Evolutionary conservation across 2,797 vertebrate genomes (phyloP).

Genomic region (Hylomyscus alleni): DNA sequence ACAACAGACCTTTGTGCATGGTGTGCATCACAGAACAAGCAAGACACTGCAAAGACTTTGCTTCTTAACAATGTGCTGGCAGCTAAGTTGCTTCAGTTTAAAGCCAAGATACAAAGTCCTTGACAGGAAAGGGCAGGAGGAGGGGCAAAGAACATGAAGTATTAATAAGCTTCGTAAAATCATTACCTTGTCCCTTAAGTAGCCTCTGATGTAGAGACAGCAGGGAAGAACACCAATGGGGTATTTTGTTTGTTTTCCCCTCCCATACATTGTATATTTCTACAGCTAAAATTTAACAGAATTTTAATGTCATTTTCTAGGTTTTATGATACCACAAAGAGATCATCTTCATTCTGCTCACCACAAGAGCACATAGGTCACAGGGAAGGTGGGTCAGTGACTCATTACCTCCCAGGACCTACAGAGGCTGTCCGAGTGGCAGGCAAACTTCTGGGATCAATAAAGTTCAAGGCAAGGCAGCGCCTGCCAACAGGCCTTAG

Average conservation of each 20-base stretch:
- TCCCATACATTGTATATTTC: constrained; percentile 82
- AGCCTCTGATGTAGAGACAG: constrained; percentile 86
- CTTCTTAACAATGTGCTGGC: not conserved
- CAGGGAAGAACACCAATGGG: constrained; percentile 73
- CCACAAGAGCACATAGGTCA: constrained; percentile 84
- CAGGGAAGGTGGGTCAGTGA: constrained; percentile 78
- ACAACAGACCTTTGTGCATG: not conserved
- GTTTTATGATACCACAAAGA: constrained; percentile 88
- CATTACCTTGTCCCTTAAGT: constrained; percentile 90
- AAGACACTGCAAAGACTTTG: not conserved
- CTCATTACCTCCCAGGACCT: constrained; percentile 56
- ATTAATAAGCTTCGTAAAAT: constrained; percentile 85
- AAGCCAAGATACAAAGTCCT: constrained; percentile 72
- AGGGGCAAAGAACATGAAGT: constrained; percentile 77
- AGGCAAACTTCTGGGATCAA: constrained; percentile 83
- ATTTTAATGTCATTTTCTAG: constrained; percentile 88
- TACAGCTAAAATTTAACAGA: constrained; percentile 86
- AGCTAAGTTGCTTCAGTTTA: constrained; percentile 57
- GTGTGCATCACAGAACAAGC: not conserved
- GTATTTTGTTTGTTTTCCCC: not conserved
- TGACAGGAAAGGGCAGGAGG: not conserved
- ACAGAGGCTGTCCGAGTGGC: constrained; percentile 67
- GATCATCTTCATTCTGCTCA: constrained; percentile 78
- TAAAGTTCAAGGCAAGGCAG: constrained; percentile 76
- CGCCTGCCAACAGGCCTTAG: constrained; percentile 75